These are phyloP conservation scores for rat (Rattus norvegicus) DNA, from an alignment of 2,113 vertebrate genomes.

Conservation along the genomic window GRCr8 NC_086022.1:9524501-9525000, in stretches of 20 bases:
- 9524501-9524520: not conserved
- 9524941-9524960: not conserved
- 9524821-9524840: not conserved
- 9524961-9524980: not conserved
- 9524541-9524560: not conserved
- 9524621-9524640: too few species aligned
- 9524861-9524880: too few species aligned
- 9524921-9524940: too few species aligned
- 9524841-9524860: not conserved
- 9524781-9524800: not conserved
- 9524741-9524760: not conserved
- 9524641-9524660: not conserved
- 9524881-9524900: too few species aligned
- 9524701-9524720: not conserved
- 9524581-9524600: not conserved
- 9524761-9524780: not conserved
- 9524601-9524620: not conserved
- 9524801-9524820: not conserved
- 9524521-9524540: not conserved
- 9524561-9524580: not conserved
- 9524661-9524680: not conserved
- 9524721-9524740: not conserved
- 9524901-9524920: too few species aligned
- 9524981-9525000: not conserved
- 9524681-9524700: too few species aligned